Base-by-base conservation (phyloP, 2,113 vertebrate species). In the Macaca nemestrina region DNA sequence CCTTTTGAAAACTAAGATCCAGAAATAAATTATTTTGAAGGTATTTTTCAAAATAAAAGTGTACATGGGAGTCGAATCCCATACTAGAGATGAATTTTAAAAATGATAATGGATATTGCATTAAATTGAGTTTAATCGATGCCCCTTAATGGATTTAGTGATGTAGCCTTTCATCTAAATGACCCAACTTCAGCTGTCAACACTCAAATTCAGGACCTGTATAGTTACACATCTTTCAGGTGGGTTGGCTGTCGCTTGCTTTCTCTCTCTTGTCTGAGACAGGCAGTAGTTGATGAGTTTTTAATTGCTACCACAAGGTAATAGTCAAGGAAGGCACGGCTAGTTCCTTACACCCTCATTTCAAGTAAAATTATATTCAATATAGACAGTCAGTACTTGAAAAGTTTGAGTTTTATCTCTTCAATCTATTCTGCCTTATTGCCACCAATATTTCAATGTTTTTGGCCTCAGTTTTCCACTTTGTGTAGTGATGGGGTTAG, bases 21-120 rank as follows among this genome's bases (percentile, higher is more conserved):
- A 32, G 23, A 61, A 52, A 84, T 73, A 81, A 79, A 64, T 87
- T 86, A 76, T 14, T 70, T 94, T 9, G 20, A 90, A 73, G 88
- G 68, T 68, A 67, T 55, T 86, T 94, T 50, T 57, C 61, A 92
- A 67, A 92, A 75, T 94, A 9, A 55, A 90, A 94, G 80, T 61
- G n/a, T n/a, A 27, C n/a, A 1, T 38, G 48, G 38, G 27, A 52
- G 50, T 68, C 22, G 78, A 67, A 64, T 75, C 32, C 85, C 43
- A 27, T 79, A 12, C 16, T 7, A 45, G 61, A 88, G 23, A 38
- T 76, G 8, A 43, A 30, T 79, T 8, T 30, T 92, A 43, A 87
- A 68, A 18, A 59, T 79, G 27, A 5, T 9, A 45, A 9, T 30
- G 40, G 18, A 18, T 86, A 25, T 40, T 68, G 45, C 8, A 52